phyloP scores from a whole-genome alignment of 2,888 invertebrate genomes.

The Clanis bilineata region DNA sequence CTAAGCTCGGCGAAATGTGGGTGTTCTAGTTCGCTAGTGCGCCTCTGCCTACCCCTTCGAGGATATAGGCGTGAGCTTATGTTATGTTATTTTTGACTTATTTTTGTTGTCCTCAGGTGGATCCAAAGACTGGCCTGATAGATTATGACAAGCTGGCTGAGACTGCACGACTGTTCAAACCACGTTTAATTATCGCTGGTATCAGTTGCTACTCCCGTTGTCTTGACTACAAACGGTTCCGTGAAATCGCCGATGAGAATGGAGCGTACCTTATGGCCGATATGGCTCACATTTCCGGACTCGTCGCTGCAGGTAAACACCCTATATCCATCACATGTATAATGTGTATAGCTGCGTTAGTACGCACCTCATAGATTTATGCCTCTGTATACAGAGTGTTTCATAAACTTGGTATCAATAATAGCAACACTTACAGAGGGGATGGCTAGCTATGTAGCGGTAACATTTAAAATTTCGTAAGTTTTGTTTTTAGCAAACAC shows the following conservation, averaged over 20 bases:
- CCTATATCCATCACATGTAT: not conserved
- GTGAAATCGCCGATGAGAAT: constrained; percentile 90
- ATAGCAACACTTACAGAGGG: no score
- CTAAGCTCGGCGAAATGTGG: no score
- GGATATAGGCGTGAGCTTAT: no score
- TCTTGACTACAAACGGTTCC: constrained; percentile 94
- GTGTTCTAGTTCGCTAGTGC: no score
- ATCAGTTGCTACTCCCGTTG: constrained; percentile 96
- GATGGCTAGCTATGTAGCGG: no score
- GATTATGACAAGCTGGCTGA: constrained; percentile 95
- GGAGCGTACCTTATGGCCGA: constrained; percentile 95
- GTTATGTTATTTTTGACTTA: not conserved
- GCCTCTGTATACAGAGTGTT: no score
- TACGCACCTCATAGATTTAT: no score
- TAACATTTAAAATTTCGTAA: no score
- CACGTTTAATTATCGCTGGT: constrained; percentile 96
- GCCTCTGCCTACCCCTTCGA: no score
- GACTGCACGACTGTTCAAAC: constrained; percentile 93
- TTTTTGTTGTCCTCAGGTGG: constrained; percentile 64
- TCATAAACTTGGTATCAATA: no score
- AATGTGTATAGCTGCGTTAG: not conserved
- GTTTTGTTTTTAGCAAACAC: no score
- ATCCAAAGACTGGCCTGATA: constrained; percentile 92
- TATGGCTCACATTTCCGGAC: constrained; percentile 97
- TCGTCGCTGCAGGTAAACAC: constrained; percentile 89